Evolutionary conservation across 2,888 invertebrate genomes (phyloP), one percentile per base, ranked within the genome.

Genomic region (Polydrusus cervinus): DNA sequence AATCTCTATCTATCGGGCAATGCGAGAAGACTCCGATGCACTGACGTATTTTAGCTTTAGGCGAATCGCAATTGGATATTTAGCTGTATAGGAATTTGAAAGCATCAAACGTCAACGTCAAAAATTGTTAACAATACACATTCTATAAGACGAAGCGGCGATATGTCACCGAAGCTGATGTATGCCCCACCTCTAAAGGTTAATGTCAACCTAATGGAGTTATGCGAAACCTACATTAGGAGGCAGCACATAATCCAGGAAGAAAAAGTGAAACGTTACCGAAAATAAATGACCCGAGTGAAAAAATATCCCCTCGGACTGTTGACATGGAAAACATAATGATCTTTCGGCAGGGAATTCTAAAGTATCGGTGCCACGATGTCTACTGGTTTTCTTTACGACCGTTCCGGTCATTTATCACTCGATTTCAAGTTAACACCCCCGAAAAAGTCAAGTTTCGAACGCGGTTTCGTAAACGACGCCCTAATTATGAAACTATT

Each of bases 281-380:
- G 62, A 64, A 61, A 76, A 76, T 76, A 76, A 76, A 76, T 76
- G 76, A 76, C 76, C 76, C 72, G 34, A 51, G 76, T 62, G 71
- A 75, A 76, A 76, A 76, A 76, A 72, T 71, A 76, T 72, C 72
- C 67, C 69, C 25, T 72, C 51, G 72, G 76, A 76, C 76, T 76
- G 72, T 76, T 72, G 76, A 76, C 76, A 76, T 72, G 69, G 72
- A 76, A 76, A 76, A 76, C 76, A 69, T 76, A 76, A 76, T 76
- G 76, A 76, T 76, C 76, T 76, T 65, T 68, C 69, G 71, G 43
- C 61, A 45, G 61, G 72, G 72, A 76, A 76, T 72, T 76, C 76
- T 76, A 76, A 72, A 72, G 71, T 76, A 66, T 76, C 61, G 76
- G 76, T 65, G 76, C 64, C 76, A 68, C 47, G 69, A 72, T 69